Evolutionary conservation across 2,888 invertebrate species (phyloP).

Genomic region (Disparrhopalites patrizii): DNA sequence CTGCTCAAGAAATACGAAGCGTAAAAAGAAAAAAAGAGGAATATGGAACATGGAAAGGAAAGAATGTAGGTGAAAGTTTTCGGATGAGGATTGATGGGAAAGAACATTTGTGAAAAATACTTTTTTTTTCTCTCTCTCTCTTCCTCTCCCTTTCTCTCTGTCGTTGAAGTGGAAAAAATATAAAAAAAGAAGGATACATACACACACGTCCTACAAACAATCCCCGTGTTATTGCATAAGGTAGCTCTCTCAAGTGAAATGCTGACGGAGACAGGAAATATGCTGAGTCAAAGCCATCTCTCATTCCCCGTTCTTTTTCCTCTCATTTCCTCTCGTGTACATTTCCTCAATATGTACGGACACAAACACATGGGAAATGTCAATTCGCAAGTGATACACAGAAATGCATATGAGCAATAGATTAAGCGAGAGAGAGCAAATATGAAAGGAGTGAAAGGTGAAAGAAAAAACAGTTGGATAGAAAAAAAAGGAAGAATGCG

Average conservation of each 20-base stretch:
- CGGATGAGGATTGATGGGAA: slow-evolving; percentile 6
- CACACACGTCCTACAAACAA: too few relatives aligned
- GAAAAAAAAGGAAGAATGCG: too few relatives aligned
- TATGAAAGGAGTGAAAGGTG: too few relatives aligned
- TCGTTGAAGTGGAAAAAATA: background rate
- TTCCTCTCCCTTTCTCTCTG: background rate
- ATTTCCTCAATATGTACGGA: background rate
- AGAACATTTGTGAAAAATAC: slow-evolving; percentile 6
- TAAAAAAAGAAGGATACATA: too few relatives aligned
- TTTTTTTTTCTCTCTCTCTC: background rate
- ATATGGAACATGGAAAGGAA: too few relatives aligned
- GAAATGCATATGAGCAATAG: too few relatives aligned
- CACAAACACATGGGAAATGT: background rate
- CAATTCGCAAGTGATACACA: too few relatives aligned
- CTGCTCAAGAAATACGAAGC: too few relatives aligned
- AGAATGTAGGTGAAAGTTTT: slow-evolving; percentile 11
- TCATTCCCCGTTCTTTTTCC: background rate
- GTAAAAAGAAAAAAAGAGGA: too few relatives aligned
- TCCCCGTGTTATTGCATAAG: background rate
- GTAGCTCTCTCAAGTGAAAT: background rate
- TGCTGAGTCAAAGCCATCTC: too few relatives aligned
- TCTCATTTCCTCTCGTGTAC: background rate
- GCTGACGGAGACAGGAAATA: slow-evolving; percentile 16
- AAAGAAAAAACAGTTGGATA: too few relatives aligned
- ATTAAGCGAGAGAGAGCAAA: background rate